Conservation (phyloP, 2,113 vertebrate species). For the Festucalex cinctus region DNA sequence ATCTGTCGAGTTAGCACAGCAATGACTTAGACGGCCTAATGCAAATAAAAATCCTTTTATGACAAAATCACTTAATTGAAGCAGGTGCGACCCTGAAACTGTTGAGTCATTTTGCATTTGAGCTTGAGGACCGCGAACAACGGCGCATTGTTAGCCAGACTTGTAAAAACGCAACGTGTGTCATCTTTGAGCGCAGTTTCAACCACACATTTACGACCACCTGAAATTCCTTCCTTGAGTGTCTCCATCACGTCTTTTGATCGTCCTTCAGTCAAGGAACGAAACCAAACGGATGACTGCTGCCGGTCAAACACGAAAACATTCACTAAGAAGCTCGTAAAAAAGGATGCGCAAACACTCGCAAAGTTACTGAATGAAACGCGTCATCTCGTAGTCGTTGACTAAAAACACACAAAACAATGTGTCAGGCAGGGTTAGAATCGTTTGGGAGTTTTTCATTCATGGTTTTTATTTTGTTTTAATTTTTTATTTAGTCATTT, state of each 20-base stretch:
- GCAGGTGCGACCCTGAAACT: too few species aligned
- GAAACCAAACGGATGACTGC: slow-evolving; percentile 25
- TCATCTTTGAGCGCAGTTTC: not conserved
- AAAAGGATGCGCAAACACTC: slow-evolving; percentile 10
- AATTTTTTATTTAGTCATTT: too few species aligned
- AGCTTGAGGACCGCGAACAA: not conserved
- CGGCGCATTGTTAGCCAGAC: slow-evolving; percentile 4
- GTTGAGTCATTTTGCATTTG: slow-evolving; percentile 4
- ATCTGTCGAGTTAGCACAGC: too few species aligned
- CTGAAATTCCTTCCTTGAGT: not conserved
- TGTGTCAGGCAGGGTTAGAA: not conserved
- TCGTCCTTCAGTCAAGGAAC: slow-evolving; percentile 48
- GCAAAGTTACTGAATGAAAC: not conserved
- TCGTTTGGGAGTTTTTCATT: not conserved
- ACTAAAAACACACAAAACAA: not conserved
- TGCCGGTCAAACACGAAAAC: slow-evolving; percentile 43
- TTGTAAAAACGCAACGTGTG: not conserved
- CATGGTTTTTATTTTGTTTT: not conserved
- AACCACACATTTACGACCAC: not conserved
- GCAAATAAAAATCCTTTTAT: too few species aligned
- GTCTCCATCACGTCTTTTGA: slow-evolving; percentile 54
- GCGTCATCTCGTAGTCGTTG: not conserved
- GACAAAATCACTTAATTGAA: too few species aligned
- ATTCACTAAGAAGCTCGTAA: slow-evolving; percentile 45
- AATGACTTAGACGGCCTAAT: too few species aligned